Percentiles rank a stretch among this genome's conserved stretches.
Evolutionary conservation across 2,888 invertebrate species (phyloP).

Genomic region (Lycia hirtaria): DNA sequence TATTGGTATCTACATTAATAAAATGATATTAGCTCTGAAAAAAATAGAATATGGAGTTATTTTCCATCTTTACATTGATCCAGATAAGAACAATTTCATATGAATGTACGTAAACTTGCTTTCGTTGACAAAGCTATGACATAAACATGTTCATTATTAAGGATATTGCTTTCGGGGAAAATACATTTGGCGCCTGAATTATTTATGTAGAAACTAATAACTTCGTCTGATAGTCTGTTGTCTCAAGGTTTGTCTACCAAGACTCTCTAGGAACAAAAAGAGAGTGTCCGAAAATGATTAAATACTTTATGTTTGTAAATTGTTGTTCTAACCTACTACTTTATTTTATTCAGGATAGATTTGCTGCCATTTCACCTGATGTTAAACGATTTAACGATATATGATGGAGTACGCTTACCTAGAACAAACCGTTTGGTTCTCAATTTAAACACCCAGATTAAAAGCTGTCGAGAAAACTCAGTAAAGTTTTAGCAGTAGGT

Average conservation of each 20-base stretch:
- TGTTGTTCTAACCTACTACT: too few relatives aligned
- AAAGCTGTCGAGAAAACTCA: too few relatives aligned
- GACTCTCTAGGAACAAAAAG: neutral
- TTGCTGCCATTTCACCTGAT: too few relatives aligned
- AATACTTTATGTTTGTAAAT: too few relatives aligned
- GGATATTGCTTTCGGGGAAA: slow-evolving; percentile 24
- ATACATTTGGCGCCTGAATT: slow-evolving; percentile 19
- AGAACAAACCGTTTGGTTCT: too few relatives aligned
- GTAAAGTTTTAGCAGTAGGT: too few relatives aligned
- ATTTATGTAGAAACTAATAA: slow-evolving; percentile 24
- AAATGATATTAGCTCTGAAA: neutral
- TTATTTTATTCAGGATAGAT: too few relatives aligned
- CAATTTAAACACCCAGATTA: too few relatives aligned
- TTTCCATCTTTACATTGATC: neutral
- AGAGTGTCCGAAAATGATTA: too few relatives aligned
- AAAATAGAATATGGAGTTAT: neutral
- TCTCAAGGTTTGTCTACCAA: neutral
- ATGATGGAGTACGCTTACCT: too few relatives aligned
- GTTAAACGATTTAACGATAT: too few relatives aligned
- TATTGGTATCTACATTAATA: neutral
- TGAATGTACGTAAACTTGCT: slow-evolving; percentile 4
- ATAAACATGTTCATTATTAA: slow-evolving; percentile 20
- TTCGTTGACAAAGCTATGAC: slow-evolving; percentile 2
- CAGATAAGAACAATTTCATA: neutral
- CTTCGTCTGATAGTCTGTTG: slow-evolving; percentile 9